Evolutionary conservation across 37 sponge, comb jelly and placozoan species (phyloP), one percentile per base, ranked within the genome.

Genomic region (Mnemiopsis leidyi): DNA sequence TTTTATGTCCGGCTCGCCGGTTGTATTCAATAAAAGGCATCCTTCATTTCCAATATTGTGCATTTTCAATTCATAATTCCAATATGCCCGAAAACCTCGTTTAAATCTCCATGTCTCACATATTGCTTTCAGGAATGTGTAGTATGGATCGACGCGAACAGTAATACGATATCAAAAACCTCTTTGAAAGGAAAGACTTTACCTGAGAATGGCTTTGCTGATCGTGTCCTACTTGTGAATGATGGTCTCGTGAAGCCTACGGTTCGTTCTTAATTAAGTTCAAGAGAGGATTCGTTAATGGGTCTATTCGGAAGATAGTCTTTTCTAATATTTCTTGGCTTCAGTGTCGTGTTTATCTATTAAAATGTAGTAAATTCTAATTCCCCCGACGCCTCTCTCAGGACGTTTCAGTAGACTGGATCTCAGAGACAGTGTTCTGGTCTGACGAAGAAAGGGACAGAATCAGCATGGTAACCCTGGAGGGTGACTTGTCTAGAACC

Each of bases 361-460:
- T 18, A 18, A 61, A 61, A n/a, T n/a, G n/a, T n/a, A n/a, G n/a
- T n/a, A n/a, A n/a, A n/a, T n/a, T n/a, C n/a, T n/a, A n/a, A n/a
- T n/a, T n/a, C n/a, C n/a, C n/a, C n/a, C n/a, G n/a, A n/a, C n/a
- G n/a, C n/a, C 24, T 25, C 36, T 21, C 36, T 33, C 90, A 85
- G 90, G 90, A 85, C 29, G 35, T 85, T 3, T 38, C 90, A 21
- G 61, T 16, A 40, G 90, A 85, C 61, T 85, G 90, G 90, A 85
- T 40, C 24, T 38, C 61, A 36, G 35, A 40, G 36, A 13, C 35
- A 33, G 61, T 85, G 61, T 85, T 39, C 61, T 85, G 90, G 90
- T 32, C 36, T n/a, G 90, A 85, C 25, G 30, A 13, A 23, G 32
- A 28, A 39, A n/a, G 61, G 23, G 90, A 40, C 48, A n/a, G n/a